A percentile compares a stretch with the other conserved stretches of the same genome.
phyloP scores from a whole-genome alignment of 2,113 vertebrate species.

The Indicator maculatus region DNA sequence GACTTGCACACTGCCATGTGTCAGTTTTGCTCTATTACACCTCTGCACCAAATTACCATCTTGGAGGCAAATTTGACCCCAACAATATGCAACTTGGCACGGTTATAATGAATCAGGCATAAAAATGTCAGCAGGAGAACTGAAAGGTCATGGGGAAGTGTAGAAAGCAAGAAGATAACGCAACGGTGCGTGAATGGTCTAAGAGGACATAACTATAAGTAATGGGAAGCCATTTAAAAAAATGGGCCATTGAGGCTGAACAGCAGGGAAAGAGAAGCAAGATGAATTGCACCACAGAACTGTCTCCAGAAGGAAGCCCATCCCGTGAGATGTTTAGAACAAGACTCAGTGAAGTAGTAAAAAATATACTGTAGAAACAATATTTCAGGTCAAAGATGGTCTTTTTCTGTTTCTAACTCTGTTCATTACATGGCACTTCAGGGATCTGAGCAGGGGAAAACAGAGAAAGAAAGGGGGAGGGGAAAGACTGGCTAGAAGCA shows the following conservation, averaged over 20 bases:
- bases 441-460: not conserved
- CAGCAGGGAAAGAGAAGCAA: not conserved
- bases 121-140: not conserved
- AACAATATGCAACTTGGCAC: not conserved
- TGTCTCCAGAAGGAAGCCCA: not conserved
- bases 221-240: not conserved
- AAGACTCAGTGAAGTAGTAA: not conserved
- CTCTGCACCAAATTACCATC: not conserved
- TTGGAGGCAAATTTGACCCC: not conserved
- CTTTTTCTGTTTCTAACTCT: not conserved
- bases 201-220: not conserved
- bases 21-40: not conserved
- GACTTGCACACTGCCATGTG: not conserved
- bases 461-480: rapidly evolving
- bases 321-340: not conserved
- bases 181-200: not conserved
- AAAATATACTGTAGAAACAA: not conserved
- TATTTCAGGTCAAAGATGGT: not conserved
- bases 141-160: not conserved
- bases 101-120: not conserved
- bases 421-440: not conserved
- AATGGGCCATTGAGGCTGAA: not conserved
- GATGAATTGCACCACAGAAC: not conserved
- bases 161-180: not conserved
- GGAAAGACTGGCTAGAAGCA: not conserved